Evolutionary conservation across 2,113 vertebrate species (phyloP), one percentile per base, ranked within the genome.

Genomic region (Carlito syrichta): DNA sequence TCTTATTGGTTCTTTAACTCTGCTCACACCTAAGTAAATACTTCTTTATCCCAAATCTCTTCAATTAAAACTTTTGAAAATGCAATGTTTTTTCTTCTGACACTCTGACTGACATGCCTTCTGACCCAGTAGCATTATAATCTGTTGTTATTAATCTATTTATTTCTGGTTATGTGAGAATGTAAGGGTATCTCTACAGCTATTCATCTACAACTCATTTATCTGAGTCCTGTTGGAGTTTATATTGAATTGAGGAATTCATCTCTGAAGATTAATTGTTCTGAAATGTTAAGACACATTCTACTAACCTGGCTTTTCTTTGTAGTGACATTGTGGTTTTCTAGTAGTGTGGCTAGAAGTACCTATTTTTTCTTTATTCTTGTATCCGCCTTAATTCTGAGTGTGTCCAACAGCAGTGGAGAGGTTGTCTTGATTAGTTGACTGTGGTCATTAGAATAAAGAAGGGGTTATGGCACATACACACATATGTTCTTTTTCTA

Each of bases 221-320:
- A 78, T 63, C 25, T 89, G 11, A 50, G 20, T 5, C 8, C 88
- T 48, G 84, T 14, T 38, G 79, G 45, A 97, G 68, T 56, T 54
- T 43, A 83, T 77, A 48, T 84, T 56, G 35, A 30, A 84, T 48
- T 54, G 30, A 93, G 23, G 14, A 74, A 74, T 91, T 96, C 2
- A 82, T 38, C 56, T 97, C 88, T 83, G 56, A 76, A 89, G 91
- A 96, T 89, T 48, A 69, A 0, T 58, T 81, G 32, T n/a, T 85
- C 89, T 71, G 40, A n/a, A 73, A 95, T 89, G 94, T 40, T 0
- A 0, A 50, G 88, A 81, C 11, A 91, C 9, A 74, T 40, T 96
- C 50, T 56, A 96, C 20, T 96, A 86, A 58, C 0, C 1, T 88
- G 56, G 45, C 16, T 96, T 96, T 82, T 91, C 93, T 35, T 1